phyloP scores from a whole-genome alignment of 2,888 invertebrate genomes.

The Zaprionus lineosus region DNA sequence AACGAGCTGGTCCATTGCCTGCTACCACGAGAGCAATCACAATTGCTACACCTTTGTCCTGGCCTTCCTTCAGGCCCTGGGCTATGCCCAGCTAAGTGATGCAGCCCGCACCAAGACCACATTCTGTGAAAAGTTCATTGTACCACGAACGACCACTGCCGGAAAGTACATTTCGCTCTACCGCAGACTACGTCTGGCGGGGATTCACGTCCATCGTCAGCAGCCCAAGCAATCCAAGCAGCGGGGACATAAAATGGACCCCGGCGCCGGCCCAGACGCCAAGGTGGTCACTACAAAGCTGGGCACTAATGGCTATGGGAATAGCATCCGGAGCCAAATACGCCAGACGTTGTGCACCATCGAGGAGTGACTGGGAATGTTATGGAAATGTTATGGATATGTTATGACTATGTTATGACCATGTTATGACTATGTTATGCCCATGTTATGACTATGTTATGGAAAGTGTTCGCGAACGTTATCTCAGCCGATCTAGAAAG shows the following conservation, averaged over 20 bases:
- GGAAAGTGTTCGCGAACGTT: too few species aligned
- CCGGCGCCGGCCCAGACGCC: constrained; percentile 36
- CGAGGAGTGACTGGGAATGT: constrained; percentile 74
- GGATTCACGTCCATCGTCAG: constrained; percentile 84
- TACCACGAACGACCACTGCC: constrained; percentile 91
- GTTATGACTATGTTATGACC: too few species aligned
- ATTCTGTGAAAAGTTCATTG: constrained; percentile 91
- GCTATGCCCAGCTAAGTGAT: constrained; percentile 88
- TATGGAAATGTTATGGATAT: too few species aligned
- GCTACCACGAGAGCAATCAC: constrained; percentile 89
- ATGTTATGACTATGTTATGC: too few species aligned
- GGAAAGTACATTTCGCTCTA: constrained; percentile 93
- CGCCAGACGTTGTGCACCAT: constrained; percentile 76
- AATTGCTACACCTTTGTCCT: constrained; percentile 95
- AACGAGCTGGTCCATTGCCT: constrained; percentile 85
- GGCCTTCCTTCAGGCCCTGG: constrained; percentile 89
- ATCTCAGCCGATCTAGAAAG: too few species aligned
- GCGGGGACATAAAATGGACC: constrained; percentile 25
- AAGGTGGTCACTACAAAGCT: constrained; percentile 33
- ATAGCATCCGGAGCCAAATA: constrained; percentile 58
- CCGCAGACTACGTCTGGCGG: constrained; percentile 86
- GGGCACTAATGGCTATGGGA: constrained; percentile 33
- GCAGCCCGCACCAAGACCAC: constrained; percentile 86
- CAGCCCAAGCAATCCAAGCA: constrained; percentile 43
- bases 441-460: too few species aligned